Percentiles rank a stretch among this genome's conserved stretches.
phyloP scores from a whole-genome alignment of 2,797 vertebrate species.

The Micrastur ruficollis region DNA sequence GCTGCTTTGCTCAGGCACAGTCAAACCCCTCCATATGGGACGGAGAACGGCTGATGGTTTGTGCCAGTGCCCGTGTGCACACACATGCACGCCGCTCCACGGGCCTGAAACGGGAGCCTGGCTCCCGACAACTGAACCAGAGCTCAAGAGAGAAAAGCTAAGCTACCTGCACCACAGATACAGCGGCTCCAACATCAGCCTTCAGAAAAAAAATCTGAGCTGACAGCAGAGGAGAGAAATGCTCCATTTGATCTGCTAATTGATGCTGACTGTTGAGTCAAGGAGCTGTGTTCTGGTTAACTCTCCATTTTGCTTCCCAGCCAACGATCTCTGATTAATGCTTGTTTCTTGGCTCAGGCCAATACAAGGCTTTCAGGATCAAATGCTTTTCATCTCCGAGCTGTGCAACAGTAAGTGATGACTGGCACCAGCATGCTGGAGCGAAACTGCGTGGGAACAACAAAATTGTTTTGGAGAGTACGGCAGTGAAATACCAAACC shows the following conservation, averaged over 20 bases:
- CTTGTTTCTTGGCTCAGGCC: not conserved
- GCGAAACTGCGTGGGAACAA: not conserved
- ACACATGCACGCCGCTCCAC: fast-evolving
- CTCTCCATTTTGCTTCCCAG: not conserved
- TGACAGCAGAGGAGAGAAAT: not conserved
- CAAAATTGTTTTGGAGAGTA: not conserved
- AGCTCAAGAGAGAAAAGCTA: not conserved
- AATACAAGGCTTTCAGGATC: not conserved
- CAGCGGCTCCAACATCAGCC: not conserved
- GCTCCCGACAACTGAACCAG: fast-evolving
- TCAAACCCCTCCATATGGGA: not conserved
- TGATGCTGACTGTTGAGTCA: not conserved
- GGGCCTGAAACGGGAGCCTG: not conserved
- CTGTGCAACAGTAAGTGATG: not conserved
- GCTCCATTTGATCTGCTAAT: not conserved
- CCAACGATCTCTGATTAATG: not conserved
- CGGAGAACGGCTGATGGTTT: not conserved
- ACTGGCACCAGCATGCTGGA: not conserved
- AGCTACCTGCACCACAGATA: not conserved
- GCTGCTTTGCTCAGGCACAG: not conserved
- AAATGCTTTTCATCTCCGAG: not conserved
- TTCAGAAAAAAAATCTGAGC: not conserved
- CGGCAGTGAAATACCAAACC: not conserved
- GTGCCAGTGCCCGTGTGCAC: not conserved
- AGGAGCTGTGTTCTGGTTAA: not conserved